Conservation (phyloP, 1,140 invertebrate species). For the Sinella curviseta region DNA sequence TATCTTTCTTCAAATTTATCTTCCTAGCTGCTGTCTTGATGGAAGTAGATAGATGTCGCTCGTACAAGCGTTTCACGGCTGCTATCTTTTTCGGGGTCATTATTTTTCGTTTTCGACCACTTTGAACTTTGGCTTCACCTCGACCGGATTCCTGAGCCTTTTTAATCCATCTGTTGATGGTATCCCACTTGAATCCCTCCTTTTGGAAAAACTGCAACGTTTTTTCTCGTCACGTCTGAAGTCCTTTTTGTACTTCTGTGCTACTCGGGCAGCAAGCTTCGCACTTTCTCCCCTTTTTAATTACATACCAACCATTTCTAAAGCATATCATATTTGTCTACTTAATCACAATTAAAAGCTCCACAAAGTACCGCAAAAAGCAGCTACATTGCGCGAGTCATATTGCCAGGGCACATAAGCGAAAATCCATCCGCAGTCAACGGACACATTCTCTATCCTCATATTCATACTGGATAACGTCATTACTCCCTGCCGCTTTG, state of each 20-base stretch:
- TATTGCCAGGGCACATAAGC: not conserved
- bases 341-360: too few relatives aligned
- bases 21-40: not conserved
- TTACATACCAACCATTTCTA: not conserved
- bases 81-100: not conserved
- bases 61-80: not conserved
- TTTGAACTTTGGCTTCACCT: not conserved
- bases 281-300: not conserved
- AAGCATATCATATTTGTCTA: not conserved
- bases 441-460: not conserved
- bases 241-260: not conserved
- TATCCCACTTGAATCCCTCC: not conserved
- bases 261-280: not conserved
- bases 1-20: not conserved
- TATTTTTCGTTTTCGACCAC: not conserved
- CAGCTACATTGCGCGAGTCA: not conserved
- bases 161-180: not conserved
- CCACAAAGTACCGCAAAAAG: not conserved
- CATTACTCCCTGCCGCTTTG: too few relatives aligned
- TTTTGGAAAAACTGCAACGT: not conserved
- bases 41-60: not conserved
- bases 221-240: not conserved
- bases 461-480: too few relatives aligned
- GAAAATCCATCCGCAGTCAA: not conserved
- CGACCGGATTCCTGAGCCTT: not conserved